Evolutionary conservation across 1,140 invertebrate species (phyloP).

Genomic region (Pogonomyrmex barbatus): DNA sequence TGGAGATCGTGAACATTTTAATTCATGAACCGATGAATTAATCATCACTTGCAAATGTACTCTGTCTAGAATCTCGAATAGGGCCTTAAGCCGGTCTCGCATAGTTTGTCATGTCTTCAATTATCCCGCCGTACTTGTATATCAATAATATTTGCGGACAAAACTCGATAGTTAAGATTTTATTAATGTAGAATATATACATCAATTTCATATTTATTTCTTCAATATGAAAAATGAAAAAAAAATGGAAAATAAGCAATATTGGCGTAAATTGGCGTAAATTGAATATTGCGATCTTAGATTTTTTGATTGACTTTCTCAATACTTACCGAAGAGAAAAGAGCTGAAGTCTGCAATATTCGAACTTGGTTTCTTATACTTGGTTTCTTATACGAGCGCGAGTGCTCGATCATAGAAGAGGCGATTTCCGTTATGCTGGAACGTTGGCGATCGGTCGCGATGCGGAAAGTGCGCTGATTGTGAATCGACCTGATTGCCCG

Average conservation of each 20-base stretch:
- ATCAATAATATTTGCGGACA: neutral
- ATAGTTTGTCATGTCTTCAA: constrained; percentile 62
- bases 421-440: constrained; percentile 62
- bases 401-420: constrained; percentile 57
- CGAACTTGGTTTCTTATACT: neutral
- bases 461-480: constrained; percentile 78
- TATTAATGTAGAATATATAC: neutral
- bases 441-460: constrained; percentile 67
- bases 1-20: constrained; percentile 77
- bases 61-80: constrained; percentile 71
- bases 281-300: neutral
- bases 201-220: neutral
- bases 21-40: constrained; percentile 78
- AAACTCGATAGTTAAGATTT: neutral
- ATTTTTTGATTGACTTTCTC: neutral
- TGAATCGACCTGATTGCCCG: constrained; percentile 85
- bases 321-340: neutral
- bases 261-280: too few relatives aligned
- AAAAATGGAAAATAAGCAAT: neutral
- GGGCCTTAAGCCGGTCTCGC: constrained; percentile 70
- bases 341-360: neutral
- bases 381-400: neutral
- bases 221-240: neutral
- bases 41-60: constrained; percentile 74
- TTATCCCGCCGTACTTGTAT: neutral